phyloP scores from a whole-genome alignment of 2,797 vertebrate genomes.

The Hyperoplus lanceolatus region DNA sequence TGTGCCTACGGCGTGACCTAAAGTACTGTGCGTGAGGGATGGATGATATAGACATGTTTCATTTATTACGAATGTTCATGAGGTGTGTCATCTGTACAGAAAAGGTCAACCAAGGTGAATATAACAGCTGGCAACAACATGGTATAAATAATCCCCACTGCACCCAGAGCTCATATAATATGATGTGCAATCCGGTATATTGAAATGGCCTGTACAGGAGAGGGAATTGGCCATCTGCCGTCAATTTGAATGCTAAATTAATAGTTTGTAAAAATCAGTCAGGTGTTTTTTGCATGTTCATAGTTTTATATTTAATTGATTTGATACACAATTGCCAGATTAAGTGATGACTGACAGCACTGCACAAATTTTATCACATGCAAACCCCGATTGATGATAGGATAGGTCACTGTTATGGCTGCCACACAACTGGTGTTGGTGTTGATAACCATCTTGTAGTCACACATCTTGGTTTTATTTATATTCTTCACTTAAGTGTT shows the following conservation, averaged over 20 bases:
- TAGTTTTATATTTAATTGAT: slow-evolving; percentile 30
- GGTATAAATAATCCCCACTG: slow-evolving; percentile 60
- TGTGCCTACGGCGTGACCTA: slow-evolving; percentile 18
- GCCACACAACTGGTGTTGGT: slow-evolving; percentile 20
- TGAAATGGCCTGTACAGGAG: slow-evolving; percentile 68
- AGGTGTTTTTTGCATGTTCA: slow-evolving; percentile 32
- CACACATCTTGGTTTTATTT: background rate
- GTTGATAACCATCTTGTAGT: background rate
- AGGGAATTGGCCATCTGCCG: slow-evolving; percentile 78
- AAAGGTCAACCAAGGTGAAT: slow-evolving; percentile 77
- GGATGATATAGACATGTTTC: slow-evolving; percentile 41
- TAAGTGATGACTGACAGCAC: slow-evolving; percentile 6
- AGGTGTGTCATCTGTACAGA: slow-evolving; percentile 56
- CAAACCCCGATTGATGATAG: slow-evolving; percentile 14
- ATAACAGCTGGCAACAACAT: slow-evolving; percentile 70
- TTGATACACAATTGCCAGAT: slow-evolving; percentile 15
- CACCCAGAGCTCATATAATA: slow-evolving; percentile 65
- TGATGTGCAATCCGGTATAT: slow-evolving; percentile 54
- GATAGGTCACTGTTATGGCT: slow-evolving; percentile 10
- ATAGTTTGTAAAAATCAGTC: slow-evolving; percentile 55
- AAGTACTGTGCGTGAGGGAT: slow-evolving; percentile 35
- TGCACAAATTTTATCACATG: background rate
- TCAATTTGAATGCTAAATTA: slow-evolving; percentile 59
- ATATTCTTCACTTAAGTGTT: background rate
- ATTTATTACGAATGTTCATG: slow-evolving; percentile 62